Evolutionary conservation across 2,113 vertebrate species (phyloP), one percentile per base, ranked within the genome.

Genomic region (Smithornis capensis): DNA sequence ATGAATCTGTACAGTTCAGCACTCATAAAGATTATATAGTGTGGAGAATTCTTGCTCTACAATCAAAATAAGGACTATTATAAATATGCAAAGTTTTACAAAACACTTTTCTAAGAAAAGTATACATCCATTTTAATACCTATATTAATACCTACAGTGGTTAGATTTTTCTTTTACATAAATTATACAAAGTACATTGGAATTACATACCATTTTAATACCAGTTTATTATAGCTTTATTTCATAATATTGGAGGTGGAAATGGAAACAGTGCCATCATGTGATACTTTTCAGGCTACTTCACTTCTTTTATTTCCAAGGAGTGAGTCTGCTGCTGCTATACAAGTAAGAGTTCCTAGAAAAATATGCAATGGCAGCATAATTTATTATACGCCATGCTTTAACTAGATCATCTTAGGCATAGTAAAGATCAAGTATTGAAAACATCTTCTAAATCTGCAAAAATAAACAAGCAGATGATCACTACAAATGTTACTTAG

Each of bases 241-340:
- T 98, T 98, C 97, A 97, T 98, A 98, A 98, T 97, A 97, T 94
- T 97, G 96, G 94, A 97, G 97, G 97, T 98, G 98, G 98, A 98
- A 98, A 99, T 99, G 99, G 99, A 99, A 99, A 99, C 99, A 99
- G 98, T 99, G 99, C 99, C 99, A 99, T 99, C 99, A 99, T 99
- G 99, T 99, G 99, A 99, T 98, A 98, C 98, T 98, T 99, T 98
- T 97, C 97, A 99, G 98, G 98, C 98, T 98, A 98, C 98, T 98
- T 99, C 97, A 98, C 97, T 98, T 97, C 91, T 97, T 97, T 97
- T 89, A 96, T 95, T 98, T 96, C 94, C 97, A 96, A 94, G 83
- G 85, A 97, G 78, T 83, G 83, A 97, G 96, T 93, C 92, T 96
- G 89, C 88, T 92, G 78, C 83, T 95, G 70, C 76, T 86, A 75